Evolutionary conservation across 2,113 vertebrate genomes (phyloP), one percentile per base, ranked within the genome.

Genomic region (Alethe castanea): DNA sequence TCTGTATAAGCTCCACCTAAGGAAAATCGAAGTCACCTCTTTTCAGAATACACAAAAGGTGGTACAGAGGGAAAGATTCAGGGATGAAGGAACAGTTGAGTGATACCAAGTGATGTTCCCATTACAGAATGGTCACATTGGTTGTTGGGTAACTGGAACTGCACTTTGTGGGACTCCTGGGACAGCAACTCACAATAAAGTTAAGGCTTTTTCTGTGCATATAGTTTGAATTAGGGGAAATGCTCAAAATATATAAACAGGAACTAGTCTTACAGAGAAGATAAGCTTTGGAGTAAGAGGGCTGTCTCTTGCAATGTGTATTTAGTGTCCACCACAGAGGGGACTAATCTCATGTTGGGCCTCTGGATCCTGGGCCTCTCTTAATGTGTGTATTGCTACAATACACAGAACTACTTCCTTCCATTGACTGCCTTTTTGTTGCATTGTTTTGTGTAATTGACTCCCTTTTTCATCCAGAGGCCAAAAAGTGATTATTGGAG

Each of bases 371-470:
- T 86, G 86, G 52, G 64, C 64, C 64, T 88, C 92, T 71, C 80
- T 54, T 54, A 47, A 50, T 78, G 67, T 84, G 91, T 90, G 57
- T 90, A 74, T 91, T 88, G 90, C 88, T 4, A 2, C 65, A 93
- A 92, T 93, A 94, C 92, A 95, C 93, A 88, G 53, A 95, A 93
- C 76, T 95, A 84, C 82, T 97, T 96, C 96, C 95, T 95, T 90
- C 90, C 88, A 96, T 78, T 95, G 92, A 96, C 93, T 86, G 92
- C 86, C 67, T 95, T 95, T 95, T 81, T 60, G 88, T 84, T 78
- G 72, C 92, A 94, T 96, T 97, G 88, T 92, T 97, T 95, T 95
- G 57, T 67, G 76, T 95, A 96, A 96, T 93, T 96, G 93, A 97
- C 85, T 96, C 93, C 53, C n/a, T 94, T 96, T 95, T 94, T 92